phyloP scores from a whole-genome alignment of 1,140 invertebrate genomes.

The Rhyzopertha dominica region DNA sequence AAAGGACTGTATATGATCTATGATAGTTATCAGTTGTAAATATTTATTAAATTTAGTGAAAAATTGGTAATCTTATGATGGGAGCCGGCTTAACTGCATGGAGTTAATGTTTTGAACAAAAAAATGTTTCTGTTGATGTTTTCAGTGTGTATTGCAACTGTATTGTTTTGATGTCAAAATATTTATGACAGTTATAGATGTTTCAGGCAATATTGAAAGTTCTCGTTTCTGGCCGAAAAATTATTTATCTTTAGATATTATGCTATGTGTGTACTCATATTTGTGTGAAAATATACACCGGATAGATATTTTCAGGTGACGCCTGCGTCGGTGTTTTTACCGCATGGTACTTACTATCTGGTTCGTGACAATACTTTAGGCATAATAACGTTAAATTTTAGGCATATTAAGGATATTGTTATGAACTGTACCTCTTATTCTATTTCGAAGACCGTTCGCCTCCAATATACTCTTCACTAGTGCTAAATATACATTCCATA shows the following conservation, averaged over 20 bases:
- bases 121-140: constrained; percentile 34
- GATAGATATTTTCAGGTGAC: constrained; percentile 14
- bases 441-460: too few relatives aligned
- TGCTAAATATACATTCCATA: too few relatives aligned
- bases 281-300: constrained; percentile 31
- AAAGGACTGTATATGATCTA: too few relatives aligned
- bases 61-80: too few relatives aligned
- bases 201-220: too few relatives aligned
- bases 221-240: constrained; percentile 32
- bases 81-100: constrained; percentile 30
- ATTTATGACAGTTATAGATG: too few relatives aligned
- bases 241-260: constrained; percentile 36
- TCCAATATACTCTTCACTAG: too few relatives aligned
- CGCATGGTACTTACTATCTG: constrained; percentile 36
- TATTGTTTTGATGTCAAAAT: constrained; percentile 19
- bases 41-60: too few relatives aligned
- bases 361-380: constrained; percentile 46
- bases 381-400: constrained; percentile 37
- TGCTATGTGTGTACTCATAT: constrained; percentile 40
- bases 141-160: constrained; percentile 34
- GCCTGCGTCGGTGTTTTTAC: too few relatives aligned
- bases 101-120: constrained; percentile 33
- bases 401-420: constrained; percentile 37
- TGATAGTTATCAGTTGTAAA: too few relatives aligned
- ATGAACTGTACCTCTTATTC: constrained; percentile 19